These are phyloP conservation scores for Rhagonycha lutea DNA, from an alignment of 2,888 invertebrate species.

Conservation along the genomic window DNA sequence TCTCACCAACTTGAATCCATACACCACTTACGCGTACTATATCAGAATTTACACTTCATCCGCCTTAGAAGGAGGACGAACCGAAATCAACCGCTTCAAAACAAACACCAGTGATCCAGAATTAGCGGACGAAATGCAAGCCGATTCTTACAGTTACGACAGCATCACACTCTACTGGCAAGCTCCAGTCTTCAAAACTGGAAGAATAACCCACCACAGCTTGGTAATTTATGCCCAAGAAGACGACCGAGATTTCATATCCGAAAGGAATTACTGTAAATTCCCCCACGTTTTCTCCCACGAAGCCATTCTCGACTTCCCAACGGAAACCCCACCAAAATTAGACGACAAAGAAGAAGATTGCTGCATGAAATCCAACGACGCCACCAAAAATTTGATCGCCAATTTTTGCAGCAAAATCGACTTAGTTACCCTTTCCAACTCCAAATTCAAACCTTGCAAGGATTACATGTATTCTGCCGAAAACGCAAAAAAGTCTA, in stretches of 20 bases:
- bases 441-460: background rate
- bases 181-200: slow-evolving; percentile 56
- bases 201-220: slow-evolving; percentile 48
- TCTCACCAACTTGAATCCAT: slow-evolving; percentile 62
- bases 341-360: slow-evolving; percentile 28
- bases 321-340: slow-evolving; percentile 3
- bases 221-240: slow-evolving; percentile 48
- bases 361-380: background rate
- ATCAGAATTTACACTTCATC: slow-evolving; percentile 58
- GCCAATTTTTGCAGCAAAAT: slow-evolving; percentile 4
- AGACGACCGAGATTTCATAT: slow-evolving; percentile 44
- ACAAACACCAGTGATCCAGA: slow-evolving; percentile 65
- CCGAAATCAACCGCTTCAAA: slow-evolving; percentile 65
- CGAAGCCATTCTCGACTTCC: background rate
- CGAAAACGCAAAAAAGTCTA: background rate
- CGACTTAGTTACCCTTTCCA: background rate
- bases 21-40: slow-evolving; percentile 74
- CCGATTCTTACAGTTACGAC: slow-evolving; percentile 45
- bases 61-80: slow-evolving; percentile 62
- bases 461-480: slow-evolving; percentile 20
- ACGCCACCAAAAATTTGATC: background rate
- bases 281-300: slow-evolving; percentile 42
- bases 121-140: slow-evolving; percentile 42
- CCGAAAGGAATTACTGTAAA: slow-evolving; percentile 59
- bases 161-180: slow-evolving; percentile 62